Base-by-base conservation (phyloP, 2,113 vertebrate species). In the Mastomys natalensis region DNA sequence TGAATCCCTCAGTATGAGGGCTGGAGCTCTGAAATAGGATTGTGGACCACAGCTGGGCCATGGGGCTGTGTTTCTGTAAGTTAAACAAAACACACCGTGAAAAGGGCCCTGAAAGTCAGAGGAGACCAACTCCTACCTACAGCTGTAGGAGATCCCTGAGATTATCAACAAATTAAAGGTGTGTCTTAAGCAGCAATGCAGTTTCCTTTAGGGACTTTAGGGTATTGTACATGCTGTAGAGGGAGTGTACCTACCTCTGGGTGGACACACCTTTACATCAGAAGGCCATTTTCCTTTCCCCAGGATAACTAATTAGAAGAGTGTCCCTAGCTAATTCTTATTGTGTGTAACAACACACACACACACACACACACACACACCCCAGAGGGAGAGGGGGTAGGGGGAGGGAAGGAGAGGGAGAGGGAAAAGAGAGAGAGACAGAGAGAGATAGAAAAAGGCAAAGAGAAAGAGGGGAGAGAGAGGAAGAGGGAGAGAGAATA, bases 1-100 rank as follows among this genome's bases (percentile, higher is more conserved):
- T 37, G 24, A 10, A 26, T 8, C 29, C 78, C 3, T 19, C 37
- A 53, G 12, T 0, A 0, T 11, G 12, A 66, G 13, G 26, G 22
- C 22, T 62, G 94, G 76, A 24, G 34, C 48, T 24, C 91, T 19
- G 85, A 68, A 87, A 40, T 48, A 13, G 1, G 19, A 40, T 31
- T 53, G 7, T 6, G 19, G 17, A 17, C n/a, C 51, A 53, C 37
- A n/a, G 26, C 31, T 37, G 70, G 88, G 60, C n/a, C 78, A 45
- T 10, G 24, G 48, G 34, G 22, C 72, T 77, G n/a, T 15, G 7
- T 64, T 76, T 78, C 95, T 91, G 31, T 55, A 43, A 53, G 73
- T 24, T 26, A 60, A 51, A 68, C n/a, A 31, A 60, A 51, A 68
- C n/a, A 31, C 17, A 62, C 0, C 5, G 10, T 68, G 53, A 7